phyloP scores from a whole-genome alignment of 2,797 vertebrate genomes.

The Crotalus adamanteus region DNA sequence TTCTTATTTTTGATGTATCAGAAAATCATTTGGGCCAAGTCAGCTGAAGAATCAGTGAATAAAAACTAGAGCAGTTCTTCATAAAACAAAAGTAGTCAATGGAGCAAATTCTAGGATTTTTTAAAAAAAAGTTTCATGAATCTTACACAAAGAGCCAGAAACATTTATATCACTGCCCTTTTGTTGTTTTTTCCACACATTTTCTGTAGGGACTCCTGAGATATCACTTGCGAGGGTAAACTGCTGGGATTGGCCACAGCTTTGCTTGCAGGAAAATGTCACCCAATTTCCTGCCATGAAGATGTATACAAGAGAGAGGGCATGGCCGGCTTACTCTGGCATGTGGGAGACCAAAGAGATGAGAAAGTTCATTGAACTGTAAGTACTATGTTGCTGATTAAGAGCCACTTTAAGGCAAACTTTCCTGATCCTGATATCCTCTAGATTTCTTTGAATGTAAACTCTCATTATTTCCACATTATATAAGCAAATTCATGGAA shows the following conservation, averaged over 20 bases:
- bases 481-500: background rate
- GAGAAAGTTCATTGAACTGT: conserved; percentile 84
- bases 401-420: background rate
- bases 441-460: background rate
- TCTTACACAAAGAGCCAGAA: background rate
- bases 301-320: conserved; percentile 70
- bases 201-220: conserved; percentile 51
- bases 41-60: background rate
- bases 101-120: background rate
- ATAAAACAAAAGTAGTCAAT: background rate
- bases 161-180: background rate
- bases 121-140: background rate
- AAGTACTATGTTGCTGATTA: conserved; percentile 63
- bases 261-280: conserved; percentile 80
- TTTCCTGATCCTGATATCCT: too few relatives aligned
- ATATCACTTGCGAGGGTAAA: conserved; percentile 78
- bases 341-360: conserved; percentile 83
- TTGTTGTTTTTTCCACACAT: background rate
- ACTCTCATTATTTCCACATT: background rate
- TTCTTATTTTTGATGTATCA: background rate
- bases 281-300: conserved; percentile 80
- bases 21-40: background rate
- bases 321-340: conserved; percentile 73
- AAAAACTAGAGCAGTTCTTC: too few relatives aligned
- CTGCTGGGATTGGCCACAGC: conserved; percentile 87